phyloP scores from a whole-genome alignment of 1,140 invertebrate genomes.

The Drosophila carrolli region DNA sequence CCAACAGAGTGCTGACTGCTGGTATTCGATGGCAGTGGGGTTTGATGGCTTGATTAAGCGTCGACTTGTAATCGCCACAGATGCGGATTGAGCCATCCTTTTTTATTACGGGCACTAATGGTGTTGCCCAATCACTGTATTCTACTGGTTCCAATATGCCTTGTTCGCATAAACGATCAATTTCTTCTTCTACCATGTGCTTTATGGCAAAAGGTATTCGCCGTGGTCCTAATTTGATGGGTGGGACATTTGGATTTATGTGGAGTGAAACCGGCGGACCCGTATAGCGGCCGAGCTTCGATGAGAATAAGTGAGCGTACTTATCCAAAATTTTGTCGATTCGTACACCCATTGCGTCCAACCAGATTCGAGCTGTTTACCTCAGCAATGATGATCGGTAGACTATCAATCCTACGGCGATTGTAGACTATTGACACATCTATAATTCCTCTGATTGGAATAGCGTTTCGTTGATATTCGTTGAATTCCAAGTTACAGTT shows the following conservation, averaged over 20 bases:
- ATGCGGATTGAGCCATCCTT: no score
- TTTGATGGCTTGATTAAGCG: not conserved
- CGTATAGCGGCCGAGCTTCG: not conserved
- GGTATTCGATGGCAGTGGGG: slow-evolving; percentile 4
- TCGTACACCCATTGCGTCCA: not conserved
- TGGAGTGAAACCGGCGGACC: not conserved
- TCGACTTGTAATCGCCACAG: not conserved
- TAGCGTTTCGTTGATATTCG: not conserved
- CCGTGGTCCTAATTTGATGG: not conserved
- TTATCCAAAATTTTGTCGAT: not conserved
- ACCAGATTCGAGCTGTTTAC: no score
- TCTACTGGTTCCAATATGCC: no score
- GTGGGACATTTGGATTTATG: not conserved
- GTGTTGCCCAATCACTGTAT: no score
- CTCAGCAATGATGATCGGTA: not conserved
- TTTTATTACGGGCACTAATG: no score
- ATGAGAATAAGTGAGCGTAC: not conserved
- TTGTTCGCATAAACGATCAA: not conserved
- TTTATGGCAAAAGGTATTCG: not conserved
- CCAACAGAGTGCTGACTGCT: slow-evolving; percentile 1
- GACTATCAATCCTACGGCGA: not conserved
- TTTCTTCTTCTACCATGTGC: not conserved
- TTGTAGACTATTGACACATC: not conserved
- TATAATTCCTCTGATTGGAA: not conserved
- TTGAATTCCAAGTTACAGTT: no score